Evolutionary conservation across 2,113 vertebrate species (phyloP), one percentile per base, ranked within the genome.

Genomic region (Chroicocephalus ridibundus): DNA sequence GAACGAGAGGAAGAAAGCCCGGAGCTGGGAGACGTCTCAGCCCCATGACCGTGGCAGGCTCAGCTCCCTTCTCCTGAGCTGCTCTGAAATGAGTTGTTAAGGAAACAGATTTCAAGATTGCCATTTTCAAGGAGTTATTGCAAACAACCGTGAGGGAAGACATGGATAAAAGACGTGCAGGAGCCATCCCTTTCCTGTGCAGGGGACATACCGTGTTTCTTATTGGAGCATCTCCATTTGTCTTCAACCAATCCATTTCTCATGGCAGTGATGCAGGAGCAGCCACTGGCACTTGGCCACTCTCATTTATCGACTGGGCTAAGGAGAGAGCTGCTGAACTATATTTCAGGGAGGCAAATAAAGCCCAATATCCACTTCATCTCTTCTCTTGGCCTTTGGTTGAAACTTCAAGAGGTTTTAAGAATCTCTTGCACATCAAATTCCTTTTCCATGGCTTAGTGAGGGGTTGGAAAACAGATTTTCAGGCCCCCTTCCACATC

Each of bases 31-130:
- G 55, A 20, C 2, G 1, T 29, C 31, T 42, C 2, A 19, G 74
- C 54, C 47, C 57, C 47, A 11, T 0, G 1, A 3, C 24, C 0
- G 0, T 2, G 6, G 40, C 76, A 89, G 62, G 40, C 58, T 86
- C 18, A 1, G 52, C 91, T 87, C 78, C 58, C 24, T 22, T 47
- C 85, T 83, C 82, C 76, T 12, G 24, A 69, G 62, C 90, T 69
- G 87, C 81, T 61, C 87, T 65, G 71, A 52, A 49, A 26, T 4
- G 90, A 94, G 85, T 79, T 88, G 86, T 94, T 93, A 88, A 82
- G 94, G 96, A 94, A 91, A 93, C 91, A 81, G 78, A 38, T 68
- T 66, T 61, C 60, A 26, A 49, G 86, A 90, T 86, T 83, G 58
- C 76, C 0, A 62, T 92, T 96, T 96, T 92, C 94, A 94, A 49